These are phyloP conservation scores for Hemitrygon akajei DNA, from an alignment of 2,797 vertebrate genomes.

Conservation along the genomic window DNA sequence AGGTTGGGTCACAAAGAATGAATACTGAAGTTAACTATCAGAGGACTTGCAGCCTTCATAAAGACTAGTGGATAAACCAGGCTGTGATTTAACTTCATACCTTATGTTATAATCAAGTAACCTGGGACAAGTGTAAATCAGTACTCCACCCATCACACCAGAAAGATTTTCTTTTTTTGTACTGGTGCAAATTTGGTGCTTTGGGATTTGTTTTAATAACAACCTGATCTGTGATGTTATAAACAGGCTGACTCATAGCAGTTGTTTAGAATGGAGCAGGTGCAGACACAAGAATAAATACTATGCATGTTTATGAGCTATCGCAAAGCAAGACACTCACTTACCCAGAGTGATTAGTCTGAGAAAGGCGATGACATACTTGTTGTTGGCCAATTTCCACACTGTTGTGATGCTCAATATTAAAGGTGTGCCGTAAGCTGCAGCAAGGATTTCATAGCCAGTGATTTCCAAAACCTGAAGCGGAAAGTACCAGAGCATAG, in stretches of 20 bases:
- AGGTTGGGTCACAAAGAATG: not conserved
- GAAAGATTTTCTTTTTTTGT: not conserved
- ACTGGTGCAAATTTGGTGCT: not conserved
- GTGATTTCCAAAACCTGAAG: slow-evolving; percentile 59
- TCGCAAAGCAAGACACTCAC: slow-evolving; percentile 39
- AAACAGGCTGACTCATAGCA: not conserved
- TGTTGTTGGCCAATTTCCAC: slow-evolving; percentile 53
- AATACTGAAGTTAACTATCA: not conserved
- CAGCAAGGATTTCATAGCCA: slow-evolving; percentile 50
- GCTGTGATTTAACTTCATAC: not conserved
- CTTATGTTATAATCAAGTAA: not conserved
- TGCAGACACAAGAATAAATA: not conserved
- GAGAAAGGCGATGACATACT: slow-evolving; percentile 50
- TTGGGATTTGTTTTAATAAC: not conserved
- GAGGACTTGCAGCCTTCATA: not conserved
- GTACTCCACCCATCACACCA: not conserved
- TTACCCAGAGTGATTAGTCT: slow-evolving; percentile 54
- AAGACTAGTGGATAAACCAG: not conserved
- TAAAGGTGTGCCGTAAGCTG: slow-evolving; percentile 50
- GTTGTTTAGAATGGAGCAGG: not conserved
- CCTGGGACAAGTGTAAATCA: not conserved
- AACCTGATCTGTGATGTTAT: not conserved
- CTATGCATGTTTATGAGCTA: not conserved
- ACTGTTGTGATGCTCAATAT: slow-evolving; percentile 47
- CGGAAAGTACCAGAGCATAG: slow-evolving; percentile 61